Evolutionary conservation across 2,113 vertebrate species (phyloP).

Genomic region (Gobius niger): DNA sequence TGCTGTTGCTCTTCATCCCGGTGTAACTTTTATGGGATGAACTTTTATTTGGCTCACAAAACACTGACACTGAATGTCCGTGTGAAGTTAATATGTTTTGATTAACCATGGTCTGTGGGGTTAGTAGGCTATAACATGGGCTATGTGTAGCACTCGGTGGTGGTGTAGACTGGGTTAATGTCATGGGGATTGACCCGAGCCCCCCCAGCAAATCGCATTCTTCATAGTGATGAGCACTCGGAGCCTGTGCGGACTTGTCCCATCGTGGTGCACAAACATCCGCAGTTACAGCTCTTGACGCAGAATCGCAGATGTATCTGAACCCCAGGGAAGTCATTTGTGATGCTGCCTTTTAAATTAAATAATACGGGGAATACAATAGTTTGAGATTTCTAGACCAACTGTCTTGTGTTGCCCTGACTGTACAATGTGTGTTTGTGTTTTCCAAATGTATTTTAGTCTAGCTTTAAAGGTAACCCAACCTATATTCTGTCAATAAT

Average conservation of each 20-base stretch:
- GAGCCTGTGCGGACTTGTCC: slow-evolving; percentile 52
- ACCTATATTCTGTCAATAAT: neutral
- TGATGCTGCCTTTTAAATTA: neutral
- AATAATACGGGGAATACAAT: neutral
- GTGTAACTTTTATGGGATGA: too few relatives aligned
- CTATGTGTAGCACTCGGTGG: neutral
- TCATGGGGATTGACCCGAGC: too few relatives aligned
- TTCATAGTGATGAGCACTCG: slow-evolving; percentile 23
- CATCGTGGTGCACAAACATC: neutral
- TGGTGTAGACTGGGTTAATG: slow-evolving; percentile 9
- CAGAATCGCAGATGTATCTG: neutral
- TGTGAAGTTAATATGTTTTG: neutral
- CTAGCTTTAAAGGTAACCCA: too few relatives aligned
- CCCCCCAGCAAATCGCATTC: slow-evolving; percentile 50
- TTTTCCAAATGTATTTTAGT: too few relatives aligned
- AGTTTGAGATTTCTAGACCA: neutral
- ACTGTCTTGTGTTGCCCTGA: neutral
- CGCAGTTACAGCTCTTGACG: neutral
- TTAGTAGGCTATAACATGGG: too few relatives aligned
- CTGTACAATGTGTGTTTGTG: too few relatives aligned
- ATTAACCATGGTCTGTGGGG: neutral
- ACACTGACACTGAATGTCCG: neutral
- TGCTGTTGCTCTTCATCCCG: neutral
- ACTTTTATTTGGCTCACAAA: neutral
- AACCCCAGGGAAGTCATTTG: neutral